These are phyloP conservation scores for Pegea sp. DNA, from an alignment of 23 tunicate genomes.

Conservation along the genomic window DNA sequence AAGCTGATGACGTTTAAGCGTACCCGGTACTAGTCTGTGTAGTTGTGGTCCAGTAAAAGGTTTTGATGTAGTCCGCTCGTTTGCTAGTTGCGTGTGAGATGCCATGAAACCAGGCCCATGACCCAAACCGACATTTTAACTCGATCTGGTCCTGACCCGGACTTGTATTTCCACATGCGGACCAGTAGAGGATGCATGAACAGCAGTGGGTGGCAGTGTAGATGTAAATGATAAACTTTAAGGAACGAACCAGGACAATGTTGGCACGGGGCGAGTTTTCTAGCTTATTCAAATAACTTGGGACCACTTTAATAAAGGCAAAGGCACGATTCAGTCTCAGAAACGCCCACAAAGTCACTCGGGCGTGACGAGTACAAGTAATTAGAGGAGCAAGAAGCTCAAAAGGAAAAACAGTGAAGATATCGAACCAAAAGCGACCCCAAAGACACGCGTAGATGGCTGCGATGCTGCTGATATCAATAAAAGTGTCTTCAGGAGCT, in stretches of 20 bases:
- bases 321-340: slow-evolving; percentile 42
- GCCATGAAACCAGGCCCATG: slow-evolving; percentile 77
- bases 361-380: slow-evolving; percentile 16
- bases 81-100: slow-evolving; percentile 14
- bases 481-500: slow-evolving; percentile 7
- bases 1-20: too few relatives aligned
- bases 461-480: slow-evolving; percentile 1
- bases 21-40: slow-evolving; percentile 87
- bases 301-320: slow-evolving; percentile 28
- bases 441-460: slow-evolving; percentile 21
- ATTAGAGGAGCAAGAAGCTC: slow-evolving; percentile 33
- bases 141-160: background rate
- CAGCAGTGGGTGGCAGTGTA: slow-evolving; percentile 65
- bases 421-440: slow-evolving; percentile 42
- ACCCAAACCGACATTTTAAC: slow-evolving; percentile 38
- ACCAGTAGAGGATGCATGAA: slow-evolving; percentile 37
- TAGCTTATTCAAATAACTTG: slow-evolving; percentile 34
- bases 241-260: slow-evolving; percentile 29
- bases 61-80: slow-evolving; percentile 48
- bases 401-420: slow-evolving; percentile 40
- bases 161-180: slow-evolving; percentile 51
- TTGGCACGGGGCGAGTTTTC: slow-evolving; percentile 36
- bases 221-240: slow-evolving; percentile 53
- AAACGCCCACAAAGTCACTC: slow-evolving; percentile 17
- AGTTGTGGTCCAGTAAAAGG: slow-evolving; percentile 79